Evolutionary conservation across 2,797 vertebrate species (phyloP).

Genomic region (Uromys caudimaculatus): DNA sequence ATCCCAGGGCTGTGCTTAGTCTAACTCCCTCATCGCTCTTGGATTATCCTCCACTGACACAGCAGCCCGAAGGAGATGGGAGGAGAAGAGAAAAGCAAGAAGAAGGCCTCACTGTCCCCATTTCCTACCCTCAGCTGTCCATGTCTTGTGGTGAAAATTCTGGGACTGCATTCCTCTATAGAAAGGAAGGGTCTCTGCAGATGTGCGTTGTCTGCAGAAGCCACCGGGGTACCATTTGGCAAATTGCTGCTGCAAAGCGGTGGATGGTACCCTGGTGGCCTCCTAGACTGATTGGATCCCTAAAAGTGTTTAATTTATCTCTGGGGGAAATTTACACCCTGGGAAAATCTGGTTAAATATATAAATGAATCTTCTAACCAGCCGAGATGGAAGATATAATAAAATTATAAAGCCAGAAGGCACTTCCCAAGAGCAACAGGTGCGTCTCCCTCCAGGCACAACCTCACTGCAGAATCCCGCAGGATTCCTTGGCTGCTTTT

Average conservation of each 20-base stretch:
- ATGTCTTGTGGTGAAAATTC: background rate
- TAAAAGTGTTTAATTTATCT: conserved; percentile 80
- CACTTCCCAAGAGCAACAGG: conserved; percentile 41
- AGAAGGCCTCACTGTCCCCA: background rate
- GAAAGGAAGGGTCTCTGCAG: conserved; percentile 52
- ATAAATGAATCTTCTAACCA: conserved; percentile 79
- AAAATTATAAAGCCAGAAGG: conserved; percentile 73
- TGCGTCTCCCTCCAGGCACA: background rate
- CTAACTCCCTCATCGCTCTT: background rate
- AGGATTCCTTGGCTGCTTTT: background rate
- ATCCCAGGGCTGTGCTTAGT: background rate
- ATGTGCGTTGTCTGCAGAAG: conserved; percentile 41
- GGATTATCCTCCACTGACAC: background rate
- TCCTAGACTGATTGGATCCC: conserved; percentile 75
- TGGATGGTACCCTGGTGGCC: conserved; percentile 78
- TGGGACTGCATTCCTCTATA: background rate
- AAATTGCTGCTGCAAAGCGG: conserved; percentile 73
- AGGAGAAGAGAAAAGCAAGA: background rate
- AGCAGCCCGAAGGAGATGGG: background rate
- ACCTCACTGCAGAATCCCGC: too few species aligned
- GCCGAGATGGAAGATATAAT: conserved; percentile 68
- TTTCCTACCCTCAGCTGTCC: conserved; percentile 7
- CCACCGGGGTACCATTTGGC: conserved; percentile 76
- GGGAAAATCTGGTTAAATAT: conserved; percentile 79
- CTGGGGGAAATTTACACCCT: conserved; percentile 73